These are phyloP conservation scores for Astyanax mexicanus DNA, from an alignment of 2,797 vertebrate species.

Conservation along the genomic window DNA sequence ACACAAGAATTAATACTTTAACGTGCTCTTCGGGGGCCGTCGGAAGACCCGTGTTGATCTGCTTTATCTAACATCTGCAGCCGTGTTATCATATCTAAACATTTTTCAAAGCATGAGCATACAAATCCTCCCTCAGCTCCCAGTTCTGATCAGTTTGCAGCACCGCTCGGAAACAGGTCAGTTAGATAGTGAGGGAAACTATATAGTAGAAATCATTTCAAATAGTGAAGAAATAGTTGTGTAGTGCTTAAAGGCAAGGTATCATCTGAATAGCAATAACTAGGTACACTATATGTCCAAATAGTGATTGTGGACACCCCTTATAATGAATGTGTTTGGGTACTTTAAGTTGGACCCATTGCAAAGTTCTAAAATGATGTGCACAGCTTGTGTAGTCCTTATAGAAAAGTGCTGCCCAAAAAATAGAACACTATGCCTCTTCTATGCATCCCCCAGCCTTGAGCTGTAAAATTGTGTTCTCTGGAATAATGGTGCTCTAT, in stretches of 20 bases:
- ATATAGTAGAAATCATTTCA: not conserved
- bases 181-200: constrained; percentile 7
- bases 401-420: too few species aligned
- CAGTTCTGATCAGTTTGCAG: not conserved
- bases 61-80: constrained; percentile 41
- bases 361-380: too few species aligned
- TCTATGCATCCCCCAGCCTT: too few species aligned
- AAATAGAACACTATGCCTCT: too few species aligned
- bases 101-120: constrained; percentile 31
- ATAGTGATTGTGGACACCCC: too few species aligned
- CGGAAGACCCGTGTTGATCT: constrained; percentile 26
- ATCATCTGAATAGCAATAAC: constrained; percentile 36
- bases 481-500: too few species aligned
- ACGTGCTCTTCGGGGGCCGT: constrained; percentile 23
- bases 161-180: constrained; percentile 30
- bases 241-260: constrained; percentile 1
- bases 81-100: constrained; percentile 41
- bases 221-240: constrained; percentile 37
- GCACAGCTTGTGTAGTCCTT: too few species aligned
- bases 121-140: constrained; percentile 28
- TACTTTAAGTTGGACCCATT: too few species aligned
- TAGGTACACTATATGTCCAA: too few species aligned
- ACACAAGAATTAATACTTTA: constrained; percentile 42
- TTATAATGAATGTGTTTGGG: too few species aligned
- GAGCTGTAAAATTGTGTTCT: too few species aligned